Evolutionary conservation across 2,113 vertebrate genomes (phyloP).

Genomic region (Chlorodrepanis virens): DNA sequence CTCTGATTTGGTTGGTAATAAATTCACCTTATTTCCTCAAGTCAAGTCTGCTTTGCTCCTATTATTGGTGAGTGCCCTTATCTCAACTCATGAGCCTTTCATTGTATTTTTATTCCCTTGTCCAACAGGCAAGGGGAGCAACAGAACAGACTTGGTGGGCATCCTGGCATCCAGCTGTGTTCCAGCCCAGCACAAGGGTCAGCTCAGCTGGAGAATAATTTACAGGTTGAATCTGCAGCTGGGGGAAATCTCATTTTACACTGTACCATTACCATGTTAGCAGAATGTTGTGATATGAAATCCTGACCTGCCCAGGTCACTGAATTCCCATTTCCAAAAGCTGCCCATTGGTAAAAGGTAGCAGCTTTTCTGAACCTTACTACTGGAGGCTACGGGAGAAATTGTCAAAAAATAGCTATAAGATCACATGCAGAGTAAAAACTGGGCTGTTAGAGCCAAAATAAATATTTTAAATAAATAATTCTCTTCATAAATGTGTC

Average conservation of each 20-base stretch:
- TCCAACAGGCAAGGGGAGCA: not conserved
- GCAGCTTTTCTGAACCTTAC: not conserved
- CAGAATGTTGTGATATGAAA: not conserved
- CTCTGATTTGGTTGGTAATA: not conserved
- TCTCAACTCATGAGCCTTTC: not conserved
- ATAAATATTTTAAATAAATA: not conserved
- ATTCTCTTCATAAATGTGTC: not conserved
- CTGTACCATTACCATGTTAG: rapidly evolving
- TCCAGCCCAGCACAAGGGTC: not conserved
- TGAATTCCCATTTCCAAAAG: not conserved
- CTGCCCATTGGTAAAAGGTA: not conserved
- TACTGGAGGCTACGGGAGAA: not conserved
- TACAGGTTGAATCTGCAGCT: not conserved
- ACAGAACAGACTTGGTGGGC: not conserved
- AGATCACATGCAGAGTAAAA: not conserved
- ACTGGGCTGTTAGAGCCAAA: not conserved
- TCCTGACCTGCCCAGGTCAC: not conserved
- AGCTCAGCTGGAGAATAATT: not conserved
- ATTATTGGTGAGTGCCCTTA: not conserved
- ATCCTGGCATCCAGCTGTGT: not conserved
- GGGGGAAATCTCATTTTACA: not conserved
- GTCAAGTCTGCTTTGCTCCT: not conserved
- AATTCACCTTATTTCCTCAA: not conserved
- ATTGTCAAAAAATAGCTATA: not conserved
- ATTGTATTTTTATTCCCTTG: not conserved